Evolutionary conservation across 1,140 invertebrate species (phyloP).

Genomic region (Thaumetopoea pityocampa): DNA sequence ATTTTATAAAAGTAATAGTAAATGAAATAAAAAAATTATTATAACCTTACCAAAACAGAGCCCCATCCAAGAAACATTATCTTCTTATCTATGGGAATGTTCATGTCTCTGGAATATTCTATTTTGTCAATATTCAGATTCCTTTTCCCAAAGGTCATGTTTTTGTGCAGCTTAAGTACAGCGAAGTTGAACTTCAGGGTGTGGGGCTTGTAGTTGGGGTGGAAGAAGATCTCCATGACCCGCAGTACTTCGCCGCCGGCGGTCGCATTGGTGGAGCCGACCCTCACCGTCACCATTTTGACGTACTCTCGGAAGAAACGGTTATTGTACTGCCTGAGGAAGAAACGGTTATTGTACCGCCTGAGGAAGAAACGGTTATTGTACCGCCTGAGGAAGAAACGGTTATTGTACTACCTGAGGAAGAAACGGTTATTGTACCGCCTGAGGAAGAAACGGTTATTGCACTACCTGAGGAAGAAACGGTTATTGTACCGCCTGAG

Average conservation of each 20-base stretch:
- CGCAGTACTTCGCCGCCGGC: slow-evolving; percentile 45
- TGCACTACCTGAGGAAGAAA: no score
- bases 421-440: slow-evolving; percentile 4
- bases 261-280: slow-evolving; percentile 54
- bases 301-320: slow-evolving; percentile 63
- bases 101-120: slow-evolving; percentile 29
- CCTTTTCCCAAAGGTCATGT: slow-evolving; percentile 34
- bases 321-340: slow-evolving; percentile 57
- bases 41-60: slow-evolving; percentile 56
- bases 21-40: no score
- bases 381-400: no score
- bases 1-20: not conserved
- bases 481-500: no score
- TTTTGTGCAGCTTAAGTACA: slow-evolving; percentile 46
- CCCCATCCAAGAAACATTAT: slow-evolving; percentile 63
- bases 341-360: not conserved
- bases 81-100: slow-evolving; percentile 37
- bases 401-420: not conserved
- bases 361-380: slow-evolving; percentile 2
- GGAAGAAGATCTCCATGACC: slow-evolving; percentile 57
- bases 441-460: no score
- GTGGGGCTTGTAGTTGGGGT: slow-evolving; percentile 60
- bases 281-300: slow-evolving; percentile 49
- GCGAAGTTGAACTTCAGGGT: slow-evolving; percentile 60
- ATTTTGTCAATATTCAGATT: slow-evolving; percentile 27